phyloP scores from a whole-genome alignment of 2,113 vertebrate species.

The Cephalopholis sonnerati region DNA sequence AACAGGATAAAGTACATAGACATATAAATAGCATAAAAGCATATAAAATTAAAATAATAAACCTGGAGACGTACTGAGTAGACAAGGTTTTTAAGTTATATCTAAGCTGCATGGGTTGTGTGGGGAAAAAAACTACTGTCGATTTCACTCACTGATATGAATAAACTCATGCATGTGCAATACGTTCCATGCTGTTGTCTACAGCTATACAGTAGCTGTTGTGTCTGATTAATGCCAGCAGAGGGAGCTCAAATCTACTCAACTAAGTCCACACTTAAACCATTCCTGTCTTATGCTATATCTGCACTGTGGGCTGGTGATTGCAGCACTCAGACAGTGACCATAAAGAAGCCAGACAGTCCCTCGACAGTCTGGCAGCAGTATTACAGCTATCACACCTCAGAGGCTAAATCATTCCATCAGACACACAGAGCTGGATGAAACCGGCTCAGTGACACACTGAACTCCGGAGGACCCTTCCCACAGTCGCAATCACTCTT shows the following conservation, averaged over 20 bases:
- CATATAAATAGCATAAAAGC: too few relatives aligned
- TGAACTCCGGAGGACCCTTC: conserved; percentile 67
- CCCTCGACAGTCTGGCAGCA: conserved; percentile 28
- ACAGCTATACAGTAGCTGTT: neutral
- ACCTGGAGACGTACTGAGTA: neutral
- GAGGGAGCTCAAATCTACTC: conserved; percentile 58
- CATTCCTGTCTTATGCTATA: neutral
- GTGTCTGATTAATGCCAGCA: conserved; percentile 38
- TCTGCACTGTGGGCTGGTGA: conserved; percentile 21
- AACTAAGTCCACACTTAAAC: neutral
- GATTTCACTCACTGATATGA: neutral
- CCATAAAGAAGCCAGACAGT: conserved; percentile 65
- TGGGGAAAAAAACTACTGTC: neutral
- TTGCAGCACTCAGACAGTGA: conserved; percentile 62
- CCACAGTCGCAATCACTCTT: neutral
- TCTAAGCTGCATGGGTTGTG: neutral
- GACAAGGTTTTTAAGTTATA: neutral
- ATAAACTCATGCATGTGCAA: neutral
- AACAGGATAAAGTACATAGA: too few relatives aligned
- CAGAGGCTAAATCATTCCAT: conserved; percentile 42
- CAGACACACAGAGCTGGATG: conserved; percentile 10
- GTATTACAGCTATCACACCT: conserved; percentile 36
- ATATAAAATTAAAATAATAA: neutral
- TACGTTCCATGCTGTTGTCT: neutral
- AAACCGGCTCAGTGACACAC: conserved; percentile 54